phyloP scores from a whole-genome alignment of 2,113 vertebrate species.

The Lampris megalopsis region DNA sequence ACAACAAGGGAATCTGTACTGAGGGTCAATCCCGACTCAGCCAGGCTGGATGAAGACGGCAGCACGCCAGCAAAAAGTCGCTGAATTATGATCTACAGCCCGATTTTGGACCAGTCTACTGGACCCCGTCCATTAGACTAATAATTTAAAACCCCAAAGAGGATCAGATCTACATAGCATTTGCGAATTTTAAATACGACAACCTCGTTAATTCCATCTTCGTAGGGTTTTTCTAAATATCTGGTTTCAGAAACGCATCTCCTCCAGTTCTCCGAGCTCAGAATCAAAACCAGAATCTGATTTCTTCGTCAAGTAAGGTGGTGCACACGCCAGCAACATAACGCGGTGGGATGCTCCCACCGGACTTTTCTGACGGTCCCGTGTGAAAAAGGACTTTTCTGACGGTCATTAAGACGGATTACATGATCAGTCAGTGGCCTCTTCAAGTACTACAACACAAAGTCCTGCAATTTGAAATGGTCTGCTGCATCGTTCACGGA shows the following conservation, averaged over 20 bases:
- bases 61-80: background rate
- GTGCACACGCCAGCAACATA: too few species aligned
- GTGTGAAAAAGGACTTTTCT: too few species aligned
- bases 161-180: background rate
- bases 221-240: too few species aligned
- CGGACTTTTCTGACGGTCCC: too few species aligned
- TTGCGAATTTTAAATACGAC: background rate
- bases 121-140: background rate
- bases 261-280: too few species aligned
- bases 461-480: background rate
- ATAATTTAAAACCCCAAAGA: background rate
- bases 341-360: too few species aligned
- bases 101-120: background rate
- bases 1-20: background rate
- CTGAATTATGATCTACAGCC: background rate
- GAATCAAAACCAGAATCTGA: too few species aligned
- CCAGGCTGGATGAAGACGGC: background rate
- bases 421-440: background rate
- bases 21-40: conserved; percentile 11
- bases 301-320: too few species aligned
- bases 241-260: too few species aligned
- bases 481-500: background rate
- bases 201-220: too few species aligned
- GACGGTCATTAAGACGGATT: too few species aligned
- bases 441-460: background rate